Evolutionary conservation across 2,113 vertebrate genomes (phyloP), one percentile per base, ranked within the genome.

Genomic region (Prochilodus magdalenae): DNA sequence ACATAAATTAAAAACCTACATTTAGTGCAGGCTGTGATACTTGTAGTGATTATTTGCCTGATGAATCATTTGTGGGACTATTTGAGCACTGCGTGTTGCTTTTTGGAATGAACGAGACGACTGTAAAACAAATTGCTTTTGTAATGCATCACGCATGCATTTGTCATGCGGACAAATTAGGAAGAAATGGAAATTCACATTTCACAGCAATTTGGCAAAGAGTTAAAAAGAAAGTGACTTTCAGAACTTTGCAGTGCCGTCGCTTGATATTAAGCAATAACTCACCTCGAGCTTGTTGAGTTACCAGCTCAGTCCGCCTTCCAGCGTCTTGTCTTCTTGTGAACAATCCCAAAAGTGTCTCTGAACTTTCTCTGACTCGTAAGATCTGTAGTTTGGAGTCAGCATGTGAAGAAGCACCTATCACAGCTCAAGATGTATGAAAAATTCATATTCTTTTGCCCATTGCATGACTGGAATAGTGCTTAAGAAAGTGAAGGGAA

Each of bases 1-100:
- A 22, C 22, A 30, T 30, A 66, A 55, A 44, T 79, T 70, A 73
- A 73, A 63, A 62, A 73, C 24, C 59, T 24, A 72, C 78, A 62
- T 47, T 73, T 53, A 60, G 20, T 33, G 29, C 36, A n/a, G 53
- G 27, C 18, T 44, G 55, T 26, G 26, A 36, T 22, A 57, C 8
- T 26, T 26, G 15, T 6, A 18, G 29, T 15, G 27, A 33, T 51
- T 77, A 33, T 77, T 77, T 51, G 40, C n/a, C 20, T 26, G 27
- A 66, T 55, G 29, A 55, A 78, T 69, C 16, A 69, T 24, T 40
- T 55, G 15, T 2, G n/a, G 24, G n/a, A 60, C 24, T 44, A 44
- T 44, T 44, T 13, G 22, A 44, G 18, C 33, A 13, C 66, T 13
- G 22, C 36, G 27, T 11, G 66, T 40, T 44, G 36, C 66, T 20